A percentile compares a stretch with the other conserved stretches of the same genome.
phyloP scores from a whole-genome alignment of 2,797 vertebrate genomes.

The Cryptoprocta ferox region DNA sequence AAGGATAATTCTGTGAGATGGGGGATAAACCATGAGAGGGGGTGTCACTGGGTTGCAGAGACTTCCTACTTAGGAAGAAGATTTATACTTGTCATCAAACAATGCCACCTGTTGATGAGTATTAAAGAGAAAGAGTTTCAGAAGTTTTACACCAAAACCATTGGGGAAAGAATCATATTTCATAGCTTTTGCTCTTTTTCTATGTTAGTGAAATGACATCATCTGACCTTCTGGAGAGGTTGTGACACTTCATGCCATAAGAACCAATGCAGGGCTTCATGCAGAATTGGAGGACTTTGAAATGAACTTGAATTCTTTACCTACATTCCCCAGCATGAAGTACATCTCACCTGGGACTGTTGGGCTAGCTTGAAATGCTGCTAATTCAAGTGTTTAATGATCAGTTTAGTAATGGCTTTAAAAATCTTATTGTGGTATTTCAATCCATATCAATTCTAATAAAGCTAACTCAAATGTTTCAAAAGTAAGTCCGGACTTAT shows the following conservation, averaged over 20 bases:
- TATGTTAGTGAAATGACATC: background rate
- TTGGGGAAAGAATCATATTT: constrained; percentile 31
- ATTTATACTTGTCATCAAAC: constrained; percentile 22
- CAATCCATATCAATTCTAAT: constrained; percentile 28
- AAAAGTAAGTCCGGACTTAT: constrained; percentile 2
- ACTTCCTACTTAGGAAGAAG: background rate
- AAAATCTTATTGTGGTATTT: constrained; percentile 21
- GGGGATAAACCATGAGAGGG: background rate
- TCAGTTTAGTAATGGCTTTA: constrained; percentile 34
- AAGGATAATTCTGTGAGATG: background rate
- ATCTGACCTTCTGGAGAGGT: constrained; percentile 3
- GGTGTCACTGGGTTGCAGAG: background rate
- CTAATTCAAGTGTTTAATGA: constrained; percentile 51
- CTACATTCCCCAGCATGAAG: background rate
- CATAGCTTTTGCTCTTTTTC: background rate
- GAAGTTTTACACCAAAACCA: constrained; percentile 41
- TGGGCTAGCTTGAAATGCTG: background rate
- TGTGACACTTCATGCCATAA: background rate
- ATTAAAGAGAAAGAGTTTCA: background rate
- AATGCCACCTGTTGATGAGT: background rate
- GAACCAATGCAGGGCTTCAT: background rate
- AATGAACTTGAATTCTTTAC: constrained; percentile 43
- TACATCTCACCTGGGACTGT: background rate
- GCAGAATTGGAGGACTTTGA: constrained; percentile 1
- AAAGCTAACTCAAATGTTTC: constrained; percentile 23